Evolutionary conservation across 2,113 vertebrate species (phyloP).

Genomic region (Leucopsar rothschildi): DNA sequence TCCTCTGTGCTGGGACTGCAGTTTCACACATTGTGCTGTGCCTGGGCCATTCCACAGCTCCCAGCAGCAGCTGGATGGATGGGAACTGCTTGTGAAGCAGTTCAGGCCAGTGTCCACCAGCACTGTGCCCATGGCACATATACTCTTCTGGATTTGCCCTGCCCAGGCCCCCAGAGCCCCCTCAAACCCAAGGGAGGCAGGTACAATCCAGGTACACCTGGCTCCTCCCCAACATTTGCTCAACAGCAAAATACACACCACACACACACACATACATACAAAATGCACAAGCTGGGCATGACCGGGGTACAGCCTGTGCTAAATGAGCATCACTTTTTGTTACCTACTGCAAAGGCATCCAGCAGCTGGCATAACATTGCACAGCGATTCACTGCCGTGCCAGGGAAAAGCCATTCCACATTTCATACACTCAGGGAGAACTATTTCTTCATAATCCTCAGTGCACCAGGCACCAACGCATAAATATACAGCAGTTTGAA

Average conservation of each 20-base stretch:
- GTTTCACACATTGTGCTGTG: fast-evolving
- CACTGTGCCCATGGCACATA: fast-evolving
- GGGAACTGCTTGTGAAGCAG: neutral
- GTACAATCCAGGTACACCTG: fast-evolving
- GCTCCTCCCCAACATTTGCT: neutral
- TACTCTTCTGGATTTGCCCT: neutral
- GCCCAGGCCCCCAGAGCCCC: neutral
- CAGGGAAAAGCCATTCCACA: neutral
- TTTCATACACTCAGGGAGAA: neutral
- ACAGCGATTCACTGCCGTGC: neutral
- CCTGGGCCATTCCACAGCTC: neutral
- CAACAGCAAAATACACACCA: neutral
- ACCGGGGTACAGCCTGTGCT: neutral
- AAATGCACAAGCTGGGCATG: neutral
- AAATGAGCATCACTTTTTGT: neutral
- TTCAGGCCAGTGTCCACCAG: too few relatives aligned
- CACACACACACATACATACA: fast-evolving
- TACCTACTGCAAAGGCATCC: neutral
- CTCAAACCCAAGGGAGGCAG: neutral
- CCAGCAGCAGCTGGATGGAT: neutral
- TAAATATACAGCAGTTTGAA: neutral
- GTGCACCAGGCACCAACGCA: neutral
- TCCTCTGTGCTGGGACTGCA: neutral
- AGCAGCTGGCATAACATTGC: neutral
- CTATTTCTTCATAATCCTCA: neutral